Evolutionary conservation across 2,113 vertebrate genomes (phyloP), one percentile per base, ranked within the genome.

Genomic region (Macrotus californicus): DNA sequence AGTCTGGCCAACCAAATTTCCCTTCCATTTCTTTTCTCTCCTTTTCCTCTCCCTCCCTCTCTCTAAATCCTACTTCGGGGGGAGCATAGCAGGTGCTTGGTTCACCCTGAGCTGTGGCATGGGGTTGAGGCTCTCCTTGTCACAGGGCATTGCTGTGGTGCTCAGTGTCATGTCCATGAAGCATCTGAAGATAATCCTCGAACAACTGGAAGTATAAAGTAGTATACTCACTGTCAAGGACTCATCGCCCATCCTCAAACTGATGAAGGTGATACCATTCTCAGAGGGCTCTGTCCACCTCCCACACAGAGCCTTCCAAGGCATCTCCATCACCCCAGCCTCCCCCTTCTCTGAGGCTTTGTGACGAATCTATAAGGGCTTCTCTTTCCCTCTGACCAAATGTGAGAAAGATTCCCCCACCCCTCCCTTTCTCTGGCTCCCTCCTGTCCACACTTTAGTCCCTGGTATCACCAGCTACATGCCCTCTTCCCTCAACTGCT

Each of bases 71-170:
- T 43, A 41, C 46, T 24, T n/a, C 26, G 36, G 8, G 41, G 41
- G 54, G 21, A 29, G 7, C 48, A 56, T 2, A 46, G 61, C 41
- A 46, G 34, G 26, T 9, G 11, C 13, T 19, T 54, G 81, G n/a
- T 12, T 56, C 21, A 15, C 72, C 14, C 24, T 46, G 56, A 52
- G 59, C 75, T 64, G 59, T 61, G 29, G 48, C 54, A 19, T 11
- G 59, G 43, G 41, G 67, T 34, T 75, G 56, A 66, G 41, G 11
- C 31, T 67, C 0, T 90, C 43, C 43, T 2, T 66, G 21, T 91
- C 91, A 11, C 79, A 96, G 95, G 96, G 96, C 56, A 96, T 97
- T 21, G 96, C 93, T 15, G 16, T 19, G 67, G 83, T 66, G 0
- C 6, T 97, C 67, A 75, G 95, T 34, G 76, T 95, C 6, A 31